Conservation (phyloP, 2,113 vertebrate genomes). For the Takifugu flavidus region DNA sequence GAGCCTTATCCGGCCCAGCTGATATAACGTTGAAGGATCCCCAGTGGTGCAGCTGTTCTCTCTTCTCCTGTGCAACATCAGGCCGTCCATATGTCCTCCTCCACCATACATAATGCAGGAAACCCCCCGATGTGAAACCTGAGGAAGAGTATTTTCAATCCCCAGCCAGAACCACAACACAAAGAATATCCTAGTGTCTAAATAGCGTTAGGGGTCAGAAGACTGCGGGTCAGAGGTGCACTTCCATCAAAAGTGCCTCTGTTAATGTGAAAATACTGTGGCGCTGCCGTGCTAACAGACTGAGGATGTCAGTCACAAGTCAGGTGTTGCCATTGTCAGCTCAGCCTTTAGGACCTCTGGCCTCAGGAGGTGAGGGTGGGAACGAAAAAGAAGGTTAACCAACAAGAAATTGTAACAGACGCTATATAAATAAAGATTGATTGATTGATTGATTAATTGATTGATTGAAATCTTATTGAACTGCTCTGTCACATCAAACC, state of each 20-base stretch:
- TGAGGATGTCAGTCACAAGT: constrained; percentile 24
- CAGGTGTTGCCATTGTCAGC: constrained; percentile 32
- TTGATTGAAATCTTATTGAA: no score
- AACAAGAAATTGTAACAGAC: background rate
- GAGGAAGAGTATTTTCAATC: constrained; percentile 23
- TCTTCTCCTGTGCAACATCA: constrained; percentile 9
- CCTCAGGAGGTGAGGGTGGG: constrained; percentile 22
- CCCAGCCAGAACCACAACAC: constrained; percentile 5
- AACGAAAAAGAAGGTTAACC: constrained; percentile 1
- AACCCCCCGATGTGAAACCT: constrained; percentile 19
- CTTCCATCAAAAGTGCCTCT: constrained; percentile 19
- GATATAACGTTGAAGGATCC: constrained; percentile 26
- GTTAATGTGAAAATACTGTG: constrained; percentile 51
- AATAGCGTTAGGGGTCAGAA: background rate
- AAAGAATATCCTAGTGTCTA: background rate
- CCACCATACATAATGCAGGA: constrained; percentile 2
- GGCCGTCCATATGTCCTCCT: background rate
- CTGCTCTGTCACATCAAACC: no score
- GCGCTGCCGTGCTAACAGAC: constrained; percentile 21
- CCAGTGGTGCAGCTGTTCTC: background rate
- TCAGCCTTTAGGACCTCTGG: constrained; percentile 20
- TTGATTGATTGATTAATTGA: no score
- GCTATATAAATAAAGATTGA: no score
- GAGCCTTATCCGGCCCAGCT: background rate
- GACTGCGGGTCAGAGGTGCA: constrained; percentile 12